Evolutionary conservation across 2,888 invertebrate genomes (phyloP).

Genomic region (Hemaris fuciformis): DNA sequence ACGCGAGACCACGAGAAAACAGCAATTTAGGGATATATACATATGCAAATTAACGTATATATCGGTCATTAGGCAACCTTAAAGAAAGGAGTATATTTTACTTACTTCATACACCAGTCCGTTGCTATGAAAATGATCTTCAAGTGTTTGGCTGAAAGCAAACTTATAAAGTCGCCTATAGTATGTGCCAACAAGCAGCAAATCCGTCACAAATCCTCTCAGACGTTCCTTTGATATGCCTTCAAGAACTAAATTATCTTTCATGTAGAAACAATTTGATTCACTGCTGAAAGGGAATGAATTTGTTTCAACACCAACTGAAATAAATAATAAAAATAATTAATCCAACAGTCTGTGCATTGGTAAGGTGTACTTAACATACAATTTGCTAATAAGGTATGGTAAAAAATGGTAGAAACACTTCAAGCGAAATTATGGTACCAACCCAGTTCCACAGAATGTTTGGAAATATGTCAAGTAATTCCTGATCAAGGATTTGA

Average conservation of each 20-base stretch:
- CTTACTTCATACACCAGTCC: constrained; percentile 74
- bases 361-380: too few relatives aligned
- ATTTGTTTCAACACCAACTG: constrained; percentile 82
- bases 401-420: too few relatives aligned
- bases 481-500: too few relatives aligned
- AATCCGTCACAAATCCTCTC: constrained; percentile 53
- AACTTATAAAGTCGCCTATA: constrained; percentile 67
- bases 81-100: not conserved
- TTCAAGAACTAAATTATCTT: constrained; percentile 65
- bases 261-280: constrained; percentile 66
- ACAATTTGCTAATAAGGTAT: too few relatives aligned
- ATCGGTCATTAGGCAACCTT: too few relatives aligned
- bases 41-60: too few relatives aligned
- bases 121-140: constrained; percentile 61
- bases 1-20: too few relatives aligned
- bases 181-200: constrained; percentile 67
- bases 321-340: constrained; percentile 27
- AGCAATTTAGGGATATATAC: too few relatives aligned
- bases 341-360: not conserved
- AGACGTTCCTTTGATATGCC: constrained; percentile 72
- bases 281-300: constrained; percentile 73
- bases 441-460: too few relatives aligned
- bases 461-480: too few relatives aligned
- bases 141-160: constrained; percentile 58
- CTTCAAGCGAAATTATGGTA: too few relatives aligned